phyloP scores from a whole-genome alignment of 2,888 invertebrate species.

The Pelosia muscerda region DNA sequence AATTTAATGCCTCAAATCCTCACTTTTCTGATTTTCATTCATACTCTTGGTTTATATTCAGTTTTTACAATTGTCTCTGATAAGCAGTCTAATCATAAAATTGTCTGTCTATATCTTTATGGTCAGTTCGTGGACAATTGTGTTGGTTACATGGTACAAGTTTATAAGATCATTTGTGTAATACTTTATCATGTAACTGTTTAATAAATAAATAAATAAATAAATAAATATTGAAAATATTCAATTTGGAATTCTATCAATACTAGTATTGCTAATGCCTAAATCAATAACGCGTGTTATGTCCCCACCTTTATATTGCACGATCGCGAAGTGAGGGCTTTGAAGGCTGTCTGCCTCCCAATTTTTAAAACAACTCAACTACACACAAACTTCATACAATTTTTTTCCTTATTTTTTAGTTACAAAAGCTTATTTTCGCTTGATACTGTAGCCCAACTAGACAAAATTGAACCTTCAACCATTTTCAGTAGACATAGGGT shows the following conservation, averaged over 20 bases:
- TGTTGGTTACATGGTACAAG: too few relatives aligned
- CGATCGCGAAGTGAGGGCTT: constrained; percentile 63
- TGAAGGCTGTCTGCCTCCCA: constrained; percentile 57
- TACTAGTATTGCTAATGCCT: neutral
- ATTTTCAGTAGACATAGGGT: constrained; percentile 2
- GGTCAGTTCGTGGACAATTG: too few relatives aligned
- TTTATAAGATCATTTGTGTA: too few relatives aligned
- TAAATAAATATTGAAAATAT: neutral
- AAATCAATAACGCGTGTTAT: constrained; percentile 36
- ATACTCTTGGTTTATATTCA: too few relatives aligned
- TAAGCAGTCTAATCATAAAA: too few relatives aligned
- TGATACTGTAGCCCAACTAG: neutral
- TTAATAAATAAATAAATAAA: too few relatives aligned
- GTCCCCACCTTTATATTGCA: constrained; percentile 51
- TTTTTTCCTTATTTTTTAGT: neutral
- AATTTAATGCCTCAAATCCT: too few relatives aligned
- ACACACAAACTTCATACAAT: constrained; percentile 14
- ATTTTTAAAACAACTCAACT: neutral
- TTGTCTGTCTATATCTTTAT: too few relatives aligned
- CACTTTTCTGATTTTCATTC: too few relatives aligned
- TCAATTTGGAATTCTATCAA: neutral
- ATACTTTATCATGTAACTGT: too few relatives aligned
- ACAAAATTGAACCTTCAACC: constrained; percentile 1
- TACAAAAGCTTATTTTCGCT: accelerated
- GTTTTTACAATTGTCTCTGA: too few relatives aligned